Evolutionary conservation across 2,113 vertebrate genomes (phyloP), one percentile per base, ranked within the genome.

Genomic region (Zapus hudsonius): DNA sequence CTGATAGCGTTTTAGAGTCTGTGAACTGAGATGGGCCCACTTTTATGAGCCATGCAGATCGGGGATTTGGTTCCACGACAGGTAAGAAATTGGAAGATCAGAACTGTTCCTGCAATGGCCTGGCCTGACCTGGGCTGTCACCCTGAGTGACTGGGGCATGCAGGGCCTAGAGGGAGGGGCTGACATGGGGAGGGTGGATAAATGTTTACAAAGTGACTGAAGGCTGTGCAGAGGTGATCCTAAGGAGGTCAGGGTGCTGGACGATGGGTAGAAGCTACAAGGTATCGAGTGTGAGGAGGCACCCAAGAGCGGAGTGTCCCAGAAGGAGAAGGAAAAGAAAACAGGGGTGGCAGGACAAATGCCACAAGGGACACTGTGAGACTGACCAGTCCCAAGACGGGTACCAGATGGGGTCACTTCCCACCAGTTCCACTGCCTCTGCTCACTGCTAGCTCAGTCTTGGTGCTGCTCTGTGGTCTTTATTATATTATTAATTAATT

Each of bases 391-490:
- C 17, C 22, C 31, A 9, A 42, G 31, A 23, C 36, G 59, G 55
- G 52, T 0, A 0, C 2, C 29, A 9, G 52, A n/a, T 0, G 2
- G n/a, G 13, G 7, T 0, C 5, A 17, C 57, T 1, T 1, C 55
- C 13, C 2, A 40, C 12, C 4, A 2, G 23, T 5, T 31, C 75
- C 33, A 25, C 2, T 5, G 33, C 11, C 2, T 0, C 0, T 67
- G 27, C 16, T 23, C 42, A 3, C 31, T 0, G 1, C 31, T n/a
- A 31, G 19, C 9, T 12, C n/a, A 42, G 61, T 20, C 47, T 44
- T 17, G 40, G 44, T 31, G 33, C 2, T 47, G 33, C 19, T 29
- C 4, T 19, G 33, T 2, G 70, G 52, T 52, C 47, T 17, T 0
- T 0, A 3, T n/a, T n/a, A n/a, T n/a, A n/a, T n/a, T n/a, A n/a